Percentiles rank a stretch among this genome's conserved stretches.
These are phyloP conservation scores for Microplitis demolitor DNA, from an alignment of 1,140 invertebrate genomes.

Conservation along the genomic window DNA sequence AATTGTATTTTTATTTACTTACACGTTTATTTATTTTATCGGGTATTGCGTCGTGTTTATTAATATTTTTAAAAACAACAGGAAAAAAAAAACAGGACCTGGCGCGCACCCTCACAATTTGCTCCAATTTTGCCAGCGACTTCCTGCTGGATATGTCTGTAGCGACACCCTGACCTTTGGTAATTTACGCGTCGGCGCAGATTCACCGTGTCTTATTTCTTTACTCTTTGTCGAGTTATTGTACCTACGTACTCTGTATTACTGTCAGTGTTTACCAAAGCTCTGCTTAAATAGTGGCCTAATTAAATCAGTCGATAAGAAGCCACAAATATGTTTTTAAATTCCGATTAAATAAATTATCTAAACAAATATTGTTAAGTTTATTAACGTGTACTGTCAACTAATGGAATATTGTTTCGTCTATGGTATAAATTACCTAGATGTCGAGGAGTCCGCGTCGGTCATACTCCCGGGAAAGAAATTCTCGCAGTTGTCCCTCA, in stretches of 20 bases:
- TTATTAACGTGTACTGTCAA: not conserved
- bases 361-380: not conserved
- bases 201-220: slow-evolving; percentile 2
- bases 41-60: not conserved
- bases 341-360: not conserved
- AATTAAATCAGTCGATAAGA: not conserved
- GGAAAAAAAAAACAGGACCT: not conserved
- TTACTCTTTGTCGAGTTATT: not conserved
- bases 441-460: slow-evolving; percentile 26
- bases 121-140: slow-evolving; percentile 22
- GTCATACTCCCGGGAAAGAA: slow-evolving; percentile 32
- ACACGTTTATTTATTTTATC: not conserved
- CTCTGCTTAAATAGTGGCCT: not conserved
- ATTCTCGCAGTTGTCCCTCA: slow-evolving; percentile 46
- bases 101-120: slow-evolving; percentile 15
- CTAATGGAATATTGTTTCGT: slow-evolving; percentile 35
- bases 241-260: not conserved
- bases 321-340: not conserved
- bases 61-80: not conserved
- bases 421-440: slow-evolving; percentile 13
- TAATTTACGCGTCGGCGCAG: slow-evolving; percentile 36
- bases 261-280: slow-evolving; percentile 3
- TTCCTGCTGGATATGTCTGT: slow-evolving; percentile 1
- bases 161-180: slow-evolving; percentile 32
- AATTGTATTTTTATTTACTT: too few relatives aligned